phyloP scores from a whole-genome alignment of 2,797 vertebrate genomes.

The Enteromius anoplus region DNA sequence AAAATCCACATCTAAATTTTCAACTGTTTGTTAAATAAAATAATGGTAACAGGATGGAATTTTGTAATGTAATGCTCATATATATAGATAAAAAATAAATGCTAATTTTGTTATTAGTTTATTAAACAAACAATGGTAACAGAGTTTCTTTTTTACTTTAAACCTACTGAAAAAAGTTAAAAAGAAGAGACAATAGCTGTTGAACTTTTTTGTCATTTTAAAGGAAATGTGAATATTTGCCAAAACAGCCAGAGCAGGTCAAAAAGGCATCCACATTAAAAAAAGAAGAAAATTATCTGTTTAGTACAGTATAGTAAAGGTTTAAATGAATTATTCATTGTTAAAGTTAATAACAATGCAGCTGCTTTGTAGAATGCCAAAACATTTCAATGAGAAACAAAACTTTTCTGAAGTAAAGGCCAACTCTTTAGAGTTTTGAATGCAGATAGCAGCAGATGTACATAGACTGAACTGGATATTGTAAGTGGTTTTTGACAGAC shows the following conservation, averaged over 20 bases:
- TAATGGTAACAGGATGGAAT: background rate
- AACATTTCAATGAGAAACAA: background rate
- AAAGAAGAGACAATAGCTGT: background rate
- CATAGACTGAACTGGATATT: background rate
- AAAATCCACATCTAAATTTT: no score
- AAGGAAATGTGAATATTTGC: background rate
- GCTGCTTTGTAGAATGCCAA: background rate
- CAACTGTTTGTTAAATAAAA: no score
- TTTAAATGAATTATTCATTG: background rate
- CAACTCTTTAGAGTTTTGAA: background rate
- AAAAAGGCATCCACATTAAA: background rate
- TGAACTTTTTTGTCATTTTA: background rate
- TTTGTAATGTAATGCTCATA: no score
- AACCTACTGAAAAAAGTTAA: background rate
- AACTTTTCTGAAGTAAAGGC: background rate
- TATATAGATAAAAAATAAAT: no score
- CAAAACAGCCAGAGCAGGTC: background rate
- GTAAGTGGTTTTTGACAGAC: slow-evolving; percentile 21
- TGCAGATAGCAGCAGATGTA: slow-evolving; percentile 14
- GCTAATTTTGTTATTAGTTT: background rate
- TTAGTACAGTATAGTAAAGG: background rate
- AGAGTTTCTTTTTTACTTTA: background rate
- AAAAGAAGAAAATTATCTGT: background rate
- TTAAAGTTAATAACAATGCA: background rate
- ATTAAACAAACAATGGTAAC: background rate